Evolutionary conservation across 2,888 invertebrate genomes (phyloP), one percentile per base, ranked within the genome.

Genomic region (Carpatolechia fugitivella): DNA sequence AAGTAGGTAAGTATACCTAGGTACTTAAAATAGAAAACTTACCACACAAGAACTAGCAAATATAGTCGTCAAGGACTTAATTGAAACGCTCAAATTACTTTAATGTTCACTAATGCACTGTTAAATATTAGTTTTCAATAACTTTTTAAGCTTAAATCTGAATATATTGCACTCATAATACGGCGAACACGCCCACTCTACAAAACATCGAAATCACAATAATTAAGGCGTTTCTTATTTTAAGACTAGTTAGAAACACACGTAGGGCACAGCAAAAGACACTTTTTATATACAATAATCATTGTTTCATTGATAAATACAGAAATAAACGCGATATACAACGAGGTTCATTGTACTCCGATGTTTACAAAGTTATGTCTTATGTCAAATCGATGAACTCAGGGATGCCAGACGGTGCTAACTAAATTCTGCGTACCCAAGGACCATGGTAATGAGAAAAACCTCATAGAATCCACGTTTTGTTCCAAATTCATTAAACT

Each of bases 321-420:
- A 13, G 18, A 50, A 50, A 29, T 50, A 24, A 29, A 57, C 51
- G 51, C 57, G 58, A 64, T 73, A 65, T 56, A 68, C 41, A 62
- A 68, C 55, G 68, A 68, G 75, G 85, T 87, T 85, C 86, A 86
- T 78, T 85, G 85, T 77, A 76, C 83, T 65, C 59, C 52, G 52
- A 50, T 86, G 85, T 87, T 87, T 87, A 86, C 82, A 81, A 77
- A 62, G 57, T 72, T 69, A 74, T 55, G 60, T 62, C 62, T 72
- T 69, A 74, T 55, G 60, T 62, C 62, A 65, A 60, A 65, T 64
- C 62, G 59, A 65, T 62, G 60, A 49, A 29, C 56, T 8, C 8
- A 20, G 40, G 16, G 20, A 2, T 41, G 40, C 18, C 40, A 20
- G 20, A 18, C 18, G 6, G 20, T 3, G 13, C 40, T 18, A 7